Base-by-base conservation (phyloP, 2,113 vertebrate genomes). In the Engystomops pustulosus region DNA sequence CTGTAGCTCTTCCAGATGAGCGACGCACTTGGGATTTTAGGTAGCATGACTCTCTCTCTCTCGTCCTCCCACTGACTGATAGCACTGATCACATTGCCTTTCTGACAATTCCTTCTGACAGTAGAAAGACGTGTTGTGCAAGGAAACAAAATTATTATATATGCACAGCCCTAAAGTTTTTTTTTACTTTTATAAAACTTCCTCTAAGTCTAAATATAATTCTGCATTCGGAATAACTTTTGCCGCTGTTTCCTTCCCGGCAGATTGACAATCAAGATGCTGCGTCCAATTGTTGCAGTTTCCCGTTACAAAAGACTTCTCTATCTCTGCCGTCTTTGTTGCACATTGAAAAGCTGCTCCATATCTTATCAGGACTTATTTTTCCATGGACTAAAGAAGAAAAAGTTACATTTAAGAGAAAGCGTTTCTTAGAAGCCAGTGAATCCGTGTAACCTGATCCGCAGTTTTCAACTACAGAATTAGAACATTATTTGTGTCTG, bases 401-500 rank as follows among this genome's bases (percentile, higher is more conserved):
- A 32, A 75, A 34, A 18, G 32, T 23, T 36, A 55, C 32, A 18
- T 53, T 53, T 76, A 55, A 51, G 47, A 53, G 47, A 76, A 76
- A 58, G 30, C 32, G 36, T 55, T 77, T 38, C 74, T 77, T 53
- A 47, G 47, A 76, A 76, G 27, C 47, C 27, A 76, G 20, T 53
- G 47, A 34, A 76, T 55, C 45, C 30, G 25, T 76, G 55, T 36
- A 76, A 76, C 47, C 53, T 53, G 72, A 53, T 23, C 72, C 47
- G 55, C 72, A 76, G 72, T 17, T 55, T 30, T 76, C 53, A 36
- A 76, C 47, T 60, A 60, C 25, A 20, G 45, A 78, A 78, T 78
- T 78, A 60, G 58, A 78, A 78, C n/a, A 60, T 58, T 60, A 58
- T 32, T 53, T 76, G 30, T 78, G 51, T 62, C 76, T 78, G 34